Evolutionary conservation across 2,888 invertebrate species (phyloP), one percentile per base, ranked within the genome.

Genomic region (Sipha maydis): DNA sequence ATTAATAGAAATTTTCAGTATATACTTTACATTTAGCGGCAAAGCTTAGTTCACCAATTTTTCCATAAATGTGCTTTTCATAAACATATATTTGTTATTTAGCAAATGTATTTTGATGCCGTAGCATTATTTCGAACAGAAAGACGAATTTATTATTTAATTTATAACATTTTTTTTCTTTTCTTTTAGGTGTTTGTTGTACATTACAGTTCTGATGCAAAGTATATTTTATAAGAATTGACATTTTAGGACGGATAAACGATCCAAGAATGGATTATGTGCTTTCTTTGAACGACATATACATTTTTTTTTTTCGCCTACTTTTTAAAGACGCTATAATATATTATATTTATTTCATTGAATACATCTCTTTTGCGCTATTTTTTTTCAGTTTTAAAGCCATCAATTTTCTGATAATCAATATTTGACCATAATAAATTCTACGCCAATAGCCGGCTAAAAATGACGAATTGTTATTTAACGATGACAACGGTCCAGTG

Each of bases 391-490:
- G 38, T 75, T 75, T 76, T 48, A 41, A 67, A 85, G 17, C 48
- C 84, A 85, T 85, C 84, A 85, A 85, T 85, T 85, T 67, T 67
- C 41, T 31, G 67, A 77, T 77, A 85, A 85, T 85, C 76, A 67
- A 85, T 85, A 67, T 85, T 83, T 85, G 41, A 85, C 76, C 41
- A 73, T 67, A 85, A 85, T 85, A 85, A 85, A 85, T 85, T 85
- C 76, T 77, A 85, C 41, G 31, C 84, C 76, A 41, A 85, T 34
- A 76, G 41, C 41, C 41, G 84, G 61, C 76, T 76, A 76, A 85
- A 85, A 85, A 76, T 85, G 84, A 85, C 61, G 84, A 85, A 85
- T 85, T 77, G 84, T 85, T 77, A 77, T 85, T 85, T 85, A 85
- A 85, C 84, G 84, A 85, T 85, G 84, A 85, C 76, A 85, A 85